Evolutionary conservation across 2,113 vertebrate genomes (phyloP), one percentile per base, ranked within the genome.

Genomic region (Toxotes chatareus): DNA sequence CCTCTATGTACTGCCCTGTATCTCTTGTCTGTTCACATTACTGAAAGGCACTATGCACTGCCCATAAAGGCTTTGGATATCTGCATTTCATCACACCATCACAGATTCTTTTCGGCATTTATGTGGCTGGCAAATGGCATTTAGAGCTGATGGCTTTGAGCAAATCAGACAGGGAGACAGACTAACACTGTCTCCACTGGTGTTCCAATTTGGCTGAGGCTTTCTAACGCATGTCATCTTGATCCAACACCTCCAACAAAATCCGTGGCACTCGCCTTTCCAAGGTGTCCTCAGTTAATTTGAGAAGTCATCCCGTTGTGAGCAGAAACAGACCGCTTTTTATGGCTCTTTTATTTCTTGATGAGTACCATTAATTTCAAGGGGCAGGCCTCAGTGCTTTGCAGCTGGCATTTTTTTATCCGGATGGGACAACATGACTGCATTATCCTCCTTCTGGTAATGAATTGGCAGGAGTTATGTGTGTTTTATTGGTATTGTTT

Each of bases 401-500:
- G 53, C 79, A 85, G 65, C 68, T 74, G 81, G 53, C 42, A 10
- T 87, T 60, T 60, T 69, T 85, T 83, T 64, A 76, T 86, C 46
- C 42, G 3, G 65, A 61, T 21, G 40, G 85, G 76, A 88, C 80
- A 90, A 76, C 72, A 53, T 60, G 62, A 63, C 71, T 83, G 78
- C 79, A 65, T 84, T 86, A 83, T 84, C 71, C 76, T 69, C 84
- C 63, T 66, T 32, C 55, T 61, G 68, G 62, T 90, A 90, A 93
- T 82, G 89, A 85, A 83, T 79, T 81, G 85, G 82, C 77, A 73
- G 73, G 70, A 90, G 65, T 91, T 76, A 81, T 85, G 57, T 76
- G 69, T 72, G 60, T 88, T 88, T 91, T 86, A 87, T 87, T 75
- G 65, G 60, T 86, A 80, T 87, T 92, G 84, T 92, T 88, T 84